Conservation (phyloP, 1,140 invertebrate species). For the Palaemon carinicauda region DNA sequence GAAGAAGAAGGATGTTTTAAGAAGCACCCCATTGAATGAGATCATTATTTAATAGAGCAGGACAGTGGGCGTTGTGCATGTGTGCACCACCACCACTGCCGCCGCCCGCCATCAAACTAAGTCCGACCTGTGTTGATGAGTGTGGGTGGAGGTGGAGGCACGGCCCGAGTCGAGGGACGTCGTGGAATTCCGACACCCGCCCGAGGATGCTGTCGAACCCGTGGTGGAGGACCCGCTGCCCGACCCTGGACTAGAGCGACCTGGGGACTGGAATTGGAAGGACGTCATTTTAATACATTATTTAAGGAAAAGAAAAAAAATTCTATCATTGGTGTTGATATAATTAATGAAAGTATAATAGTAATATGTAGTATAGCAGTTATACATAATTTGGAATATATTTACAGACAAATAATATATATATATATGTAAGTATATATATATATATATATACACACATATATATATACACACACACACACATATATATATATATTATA, state of each 20-base stretch:
- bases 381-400: too few relatives aligned
- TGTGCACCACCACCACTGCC: neutral
- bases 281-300: too few relatives aligned
- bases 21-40: too few relatives aligned
- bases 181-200: constrained; percentile 74
- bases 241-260: constrained; percentile 86
- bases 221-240: constrained; percentile 75
- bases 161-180: constrained; percentile 91
- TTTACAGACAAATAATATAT: too few relatives aligned
- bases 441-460: neutral
- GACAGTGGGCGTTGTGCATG: neutral
- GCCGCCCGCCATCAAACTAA: constrained; percentile 64
- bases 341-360: too few relatives aligned
- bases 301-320: too few relatives aligned
- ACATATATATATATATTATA: neutral
- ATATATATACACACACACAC: too few relatives aligned
- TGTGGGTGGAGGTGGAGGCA: constrained; percentile 73
- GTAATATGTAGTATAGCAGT: too few relatives aligned
- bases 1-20: too few relatives aligned
- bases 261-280: constrained; percentile 76
- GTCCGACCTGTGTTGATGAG: constrained; percentile 49
- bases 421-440: too few relatives aligned
- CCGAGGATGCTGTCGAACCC: constrained; percentile 63
- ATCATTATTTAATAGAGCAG: too few relatives aligned
- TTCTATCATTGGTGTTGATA: too few relatives aligned